Percentiles rank a stretch among this genome's conserved stretches.
Evolutionary conservation across 2,888 invertebrate genomes (phyloP).

Genomic region (Carterocephalus palaemon): DNA sequence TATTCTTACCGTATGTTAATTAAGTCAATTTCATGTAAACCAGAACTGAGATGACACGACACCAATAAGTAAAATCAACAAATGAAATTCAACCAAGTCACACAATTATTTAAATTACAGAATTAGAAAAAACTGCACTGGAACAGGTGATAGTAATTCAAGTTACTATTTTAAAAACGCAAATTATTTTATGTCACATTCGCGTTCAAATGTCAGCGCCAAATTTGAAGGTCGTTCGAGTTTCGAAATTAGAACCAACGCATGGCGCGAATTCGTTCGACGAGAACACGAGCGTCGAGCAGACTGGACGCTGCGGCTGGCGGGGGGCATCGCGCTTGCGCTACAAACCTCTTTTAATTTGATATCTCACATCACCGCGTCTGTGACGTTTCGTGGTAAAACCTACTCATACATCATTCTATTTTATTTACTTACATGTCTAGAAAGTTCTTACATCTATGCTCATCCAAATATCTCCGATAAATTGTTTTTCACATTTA

Average conservation of each 20-base stretch:
- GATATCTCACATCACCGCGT: conserved; percentile 73
- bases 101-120: conserved; percentile 11
- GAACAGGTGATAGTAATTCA: neutral
- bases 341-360: conserved; percentile 69
- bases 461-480: no score
- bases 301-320: conserved; percentile 59
- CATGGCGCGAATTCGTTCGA: conserved; percentile 56
- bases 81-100: conserved; percentile 12
- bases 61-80: conserved; percentile 25
- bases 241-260: conserved; percentile 47
- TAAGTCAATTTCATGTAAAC: conserved; percentile 25
- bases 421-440: conserved; percentile 65
- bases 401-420: conserved; percentile 71
- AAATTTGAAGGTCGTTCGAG: conserved; percentile 45
- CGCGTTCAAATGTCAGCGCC: conserved; percentile 34
- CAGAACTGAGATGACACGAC: conserved; percentile 25
- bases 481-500: no score
- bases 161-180: conserved; percentile 7
- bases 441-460: neutral
- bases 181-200: conserved; percentile 32
- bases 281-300: conserved; percentile 54
- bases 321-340: conserved; percentile 57
- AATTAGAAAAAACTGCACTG: conserved; percentile 10
- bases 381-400: conserved; percentile 71
- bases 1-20: conserved; percentile 26